Conservation (phyloP, 2,113 vertebrate species). For the Diglossa brunneiventris region DNA sequence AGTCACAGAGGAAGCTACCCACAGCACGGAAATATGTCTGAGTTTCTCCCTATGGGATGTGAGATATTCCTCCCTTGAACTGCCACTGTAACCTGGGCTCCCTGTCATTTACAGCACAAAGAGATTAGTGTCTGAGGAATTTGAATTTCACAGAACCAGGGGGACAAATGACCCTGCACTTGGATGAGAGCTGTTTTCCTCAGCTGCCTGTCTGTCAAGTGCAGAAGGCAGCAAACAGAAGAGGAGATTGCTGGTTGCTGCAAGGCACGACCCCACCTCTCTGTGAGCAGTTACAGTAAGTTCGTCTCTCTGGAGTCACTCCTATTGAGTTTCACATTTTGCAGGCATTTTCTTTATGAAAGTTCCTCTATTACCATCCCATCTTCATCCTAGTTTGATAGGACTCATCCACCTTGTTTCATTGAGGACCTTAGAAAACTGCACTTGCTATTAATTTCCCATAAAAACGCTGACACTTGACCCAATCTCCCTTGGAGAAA, state of each 20-base stretch:
- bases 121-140: not conserved
- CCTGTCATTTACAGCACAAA: not conserved
- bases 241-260: not conserved
- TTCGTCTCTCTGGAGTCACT: not conserved
- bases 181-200: not conserved
- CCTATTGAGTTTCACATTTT: not conserved
- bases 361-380: not conserved
- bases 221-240: not conserved
- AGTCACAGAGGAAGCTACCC: not conserved
- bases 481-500: not conserved
- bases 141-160: not conserved
- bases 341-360: not conserved
- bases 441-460: not conserved
- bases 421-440: not conserved
- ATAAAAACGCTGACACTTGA: not conserved
- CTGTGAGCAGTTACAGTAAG: accelerated
- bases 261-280: not conserved
- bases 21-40: not conserved
- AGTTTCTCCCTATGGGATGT: not conserved
- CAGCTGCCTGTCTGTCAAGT: not conserved
- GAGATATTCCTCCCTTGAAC: not conserved
- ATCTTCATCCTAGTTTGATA: not conserved
- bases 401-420: not conserved
- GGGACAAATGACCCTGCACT: not conserved
- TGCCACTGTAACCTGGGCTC: not conserved